phyloP scores from a whole-genome alignment of 2,113 vertebrate genomes.

The Coreoperca whiteheadi region DNA sequence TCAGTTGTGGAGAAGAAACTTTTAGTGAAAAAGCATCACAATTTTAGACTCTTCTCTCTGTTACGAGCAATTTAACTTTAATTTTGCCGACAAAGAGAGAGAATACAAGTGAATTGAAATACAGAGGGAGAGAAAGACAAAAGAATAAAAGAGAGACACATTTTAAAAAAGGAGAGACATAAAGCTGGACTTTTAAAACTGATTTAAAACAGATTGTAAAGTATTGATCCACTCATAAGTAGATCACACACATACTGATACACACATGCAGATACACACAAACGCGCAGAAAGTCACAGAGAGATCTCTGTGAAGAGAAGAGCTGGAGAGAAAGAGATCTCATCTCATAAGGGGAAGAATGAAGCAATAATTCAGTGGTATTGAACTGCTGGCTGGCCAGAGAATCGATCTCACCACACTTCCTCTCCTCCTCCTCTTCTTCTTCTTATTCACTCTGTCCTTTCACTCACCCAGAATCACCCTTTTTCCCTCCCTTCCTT shows the following conservation, averaged over 20 bases:
- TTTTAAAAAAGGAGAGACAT: slow-evolving; percentile 30
- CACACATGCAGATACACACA: slow-evolving; percentile 86
- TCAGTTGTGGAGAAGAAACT: slow-evolving; percentile 20
- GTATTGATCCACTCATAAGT: slow-evolving; percentile 90
- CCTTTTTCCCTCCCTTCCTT: slow-evolving; percentile 11
- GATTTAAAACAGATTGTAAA: slow-evolving; percentile 96
- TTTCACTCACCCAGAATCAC: slow-evolving; percentile 47
- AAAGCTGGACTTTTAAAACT: slow-evolving; percentile 88
- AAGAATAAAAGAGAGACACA: neutral
- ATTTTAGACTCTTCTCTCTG: slow-evolving; percentile 20
- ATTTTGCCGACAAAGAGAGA: neutral
- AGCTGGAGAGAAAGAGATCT: slow-evolving; percentile 82
- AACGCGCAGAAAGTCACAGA: slow-evolving; percentile 82
- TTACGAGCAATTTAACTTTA: slow-evolving; percentile 11
- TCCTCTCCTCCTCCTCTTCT: slow-evolving; percentile 53
- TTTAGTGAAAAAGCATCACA: slow-evolving; percentile 9
- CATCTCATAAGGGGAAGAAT: slow-evolving; percentile 98
- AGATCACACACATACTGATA: slow-evolving; percentile 59
- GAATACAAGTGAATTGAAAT: slow-evolving; percentile 13
- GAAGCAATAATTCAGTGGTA: slow-evolving; percentile 99
- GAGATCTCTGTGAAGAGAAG: slow-evolving; percentile 1
- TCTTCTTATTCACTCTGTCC: slow-evolving; percentile 37
- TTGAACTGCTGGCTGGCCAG: slow-evolving; percentile 91
- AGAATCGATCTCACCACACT: slow-evolving; percentile 89
- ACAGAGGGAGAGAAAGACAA: neutral